Evolutionary conservation across 2,113 vertebrate genomes (phyloP).

Genomic region (Sminthopsis crassicaudata): DNA sequence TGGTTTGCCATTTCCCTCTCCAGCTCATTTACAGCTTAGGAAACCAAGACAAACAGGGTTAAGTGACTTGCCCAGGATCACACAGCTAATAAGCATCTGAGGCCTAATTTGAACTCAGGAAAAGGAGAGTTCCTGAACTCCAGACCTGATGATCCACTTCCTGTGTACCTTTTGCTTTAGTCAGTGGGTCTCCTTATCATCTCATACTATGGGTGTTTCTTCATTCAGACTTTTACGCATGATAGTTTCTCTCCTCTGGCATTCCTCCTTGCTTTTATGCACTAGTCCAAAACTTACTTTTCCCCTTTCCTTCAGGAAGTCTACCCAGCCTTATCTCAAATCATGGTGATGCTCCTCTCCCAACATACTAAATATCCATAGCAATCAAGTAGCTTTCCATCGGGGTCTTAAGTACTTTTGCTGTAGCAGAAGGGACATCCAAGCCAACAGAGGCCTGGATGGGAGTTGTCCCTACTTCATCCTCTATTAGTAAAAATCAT

Average conservation of each 20-base stretch:
- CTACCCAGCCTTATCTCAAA: neutral
- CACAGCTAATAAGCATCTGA: neutral
- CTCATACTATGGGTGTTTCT: neutral
- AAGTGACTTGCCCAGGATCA: neutral
- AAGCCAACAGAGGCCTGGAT: neutral
- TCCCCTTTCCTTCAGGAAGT: neutral
- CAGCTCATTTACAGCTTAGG: neutral
- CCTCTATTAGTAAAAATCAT: neutral
- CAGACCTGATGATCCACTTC: too few relatives aligned
- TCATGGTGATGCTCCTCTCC: neutral
- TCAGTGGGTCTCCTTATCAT: neutral
- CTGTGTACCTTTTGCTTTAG: neutral
- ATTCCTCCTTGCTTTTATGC: neutral
- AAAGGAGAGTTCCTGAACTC: neutral
- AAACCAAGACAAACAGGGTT: neutral
- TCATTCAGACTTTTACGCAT: neutral
- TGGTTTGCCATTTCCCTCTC: neutral
- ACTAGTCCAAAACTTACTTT: neutral
- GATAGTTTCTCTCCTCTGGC: neutral
- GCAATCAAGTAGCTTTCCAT: neutral
- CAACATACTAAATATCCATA: neutral
- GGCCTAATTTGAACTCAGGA: neutral
- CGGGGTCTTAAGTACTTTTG: neutral
- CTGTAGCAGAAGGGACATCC: neutral
- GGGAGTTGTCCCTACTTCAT: neutral